These are phyloP conservation scores for Gopherus flavomarginatus DNA, from an alignment of 2,113 vertebrate genomes.

Conservation along the genomic window DNA sequence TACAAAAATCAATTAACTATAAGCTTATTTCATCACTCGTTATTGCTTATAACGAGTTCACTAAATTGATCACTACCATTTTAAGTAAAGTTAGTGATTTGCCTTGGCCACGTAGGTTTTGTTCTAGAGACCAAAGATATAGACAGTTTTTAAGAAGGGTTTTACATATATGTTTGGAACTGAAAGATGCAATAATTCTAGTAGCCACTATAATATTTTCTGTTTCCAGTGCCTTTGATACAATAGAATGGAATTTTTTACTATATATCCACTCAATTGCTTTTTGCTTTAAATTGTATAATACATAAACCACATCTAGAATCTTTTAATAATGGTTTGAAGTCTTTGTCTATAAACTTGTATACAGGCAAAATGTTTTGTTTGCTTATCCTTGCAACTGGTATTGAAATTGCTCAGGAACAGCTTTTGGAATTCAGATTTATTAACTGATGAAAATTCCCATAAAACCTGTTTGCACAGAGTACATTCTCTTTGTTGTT, in stretches of 20 bases:
- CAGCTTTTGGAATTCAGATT: not conserved
- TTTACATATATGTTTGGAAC: not conserved
- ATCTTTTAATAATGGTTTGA: not conserved
- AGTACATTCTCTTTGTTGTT: not conserved
- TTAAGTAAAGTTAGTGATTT: not conserved
- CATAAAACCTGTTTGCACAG: not conserved
- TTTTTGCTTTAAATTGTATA: not conserved
- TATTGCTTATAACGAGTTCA: not conserved
- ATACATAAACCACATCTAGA: not conserved
- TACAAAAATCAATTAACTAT: not conserved
- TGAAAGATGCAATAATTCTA: not conserved
- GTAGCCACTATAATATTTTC: not conserved
- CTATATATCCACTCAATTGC: not conserved
- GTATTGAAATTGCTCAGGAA: not conserved
- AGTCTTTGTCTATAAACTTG: not conserved
- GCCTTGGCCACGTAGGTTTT: not conserved
- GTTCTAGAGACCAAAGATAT: not conserved
- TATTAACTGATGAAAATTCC: not conserved
- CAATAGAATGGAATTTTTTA: not conserved
- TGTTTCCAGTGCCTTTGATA: not conserved
- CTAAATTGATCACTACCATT: not conserved
- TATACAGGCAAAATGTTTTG: not conserved
- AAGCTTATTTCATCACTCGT: not conserved
- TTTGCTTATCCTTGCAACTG: not conserved
- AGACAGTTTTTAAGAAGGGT: not conserved